phyloP scores from a whole-genome alignment of 2,888 invertebrate genomes.

The Elaeidobius kamerunicus region DNA sequence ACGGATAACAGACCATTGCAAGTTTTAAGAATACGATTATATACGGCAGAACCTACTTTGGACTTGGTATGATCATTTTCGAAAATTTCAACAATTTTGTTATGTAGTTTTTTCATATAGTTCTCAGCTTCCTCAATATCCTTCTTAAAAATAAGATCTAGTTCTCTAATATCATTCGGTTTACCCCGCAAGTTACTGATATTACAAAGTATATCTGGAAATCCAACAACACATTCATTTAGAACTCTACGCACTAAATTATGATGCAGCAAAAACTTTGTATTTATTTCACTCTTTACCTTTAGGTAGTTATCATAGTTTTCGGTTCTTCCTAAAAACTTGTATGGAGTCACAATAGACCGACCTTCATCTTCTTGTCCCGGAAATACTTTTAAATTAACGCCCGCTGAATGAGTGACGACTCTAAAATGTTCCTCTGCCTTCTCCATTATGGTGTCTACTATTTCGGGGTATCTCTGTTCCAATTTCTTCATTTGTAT shows the following conservation, averaged over 20 bases:
- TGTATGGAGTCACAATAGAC: slow-evolving; percentile 55
- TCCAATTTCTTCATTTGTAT: slow-evolving; percentile 50
- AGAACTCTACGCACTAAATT: slow-evolving; percentile 62
- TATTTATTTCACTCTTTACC: slow-evolving; percentile 56
- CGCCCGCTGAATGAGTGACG: slow-evolving; percentile 61
- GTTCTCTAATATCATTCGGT: slow-evolving; percentile 36
- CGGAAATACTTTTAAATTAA: slow-evolving; percentile 61
- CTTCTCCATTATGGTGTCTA: slow-evolving; percentile 56
- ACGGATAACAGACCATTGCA: slow-evolving; percentile 53
- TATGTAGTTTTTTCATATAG: slow-evolving; percentile 38
- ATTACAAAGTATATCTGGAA: slow-evolving; percentile 55
- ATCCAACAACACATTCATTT: slow-evolving; percentile 52
- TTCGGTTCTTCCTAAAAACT: slow-evolving; percentile 61
- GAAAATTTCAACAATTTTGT: slow-evolving; percentile 34
- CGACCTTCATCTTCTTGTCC: slow-evolving; percentile 51
- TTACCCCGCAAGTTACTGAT: slow-evolving; percentile 31
- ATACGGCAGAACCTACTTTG: slow-evolving; percentile 27
- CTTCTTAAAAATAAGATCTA: slow-evolving; percentile 37
- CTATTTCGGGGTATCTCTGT: slow-evolving; percentile 54
- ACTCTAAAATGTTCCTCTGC: slow-evolving; percentile 58
- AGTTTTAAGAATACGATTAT: slow-evolving; percentile 31
- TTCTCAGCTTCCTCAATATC: slow-evolving; percentile 35
- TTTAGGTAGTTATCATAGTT: slow-evolving; percentile 57
- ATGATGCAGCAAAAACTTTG: slow-evolving; percentile 59
- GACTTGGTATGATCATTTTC: slow-evolving; percentile 35